Evolutionary conservation across 2,888 invertebrate species (phyloP), one percentile per base, ranked within the genome.

Genomic region (Drosophila testacea): DNA sequence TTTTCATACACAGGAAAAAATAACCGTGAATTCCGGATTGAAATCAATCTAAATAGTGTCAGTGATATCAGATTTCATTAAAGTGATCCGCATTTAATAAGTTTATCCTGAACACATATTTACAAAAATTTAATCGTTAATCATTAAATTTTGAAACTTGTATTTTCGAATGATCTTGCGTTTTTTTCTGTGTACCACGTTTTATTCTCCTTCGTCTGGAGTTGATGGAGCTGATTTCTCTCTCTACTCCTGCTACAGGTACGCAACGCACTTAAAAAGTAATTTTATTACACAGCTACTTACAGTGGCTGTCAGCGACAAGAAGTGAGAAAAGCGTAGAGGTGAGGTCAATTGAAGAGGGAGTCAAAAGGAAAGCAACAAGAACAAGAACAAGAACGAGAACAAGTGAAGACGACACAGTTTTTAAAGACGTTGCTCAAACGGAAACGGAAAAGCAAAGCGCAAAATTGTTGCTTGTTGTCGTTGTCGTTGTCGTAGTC

Each of bases 201-300:
- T 22, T 10, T 5, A 11, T 22, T 42, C 52, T 9, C 13, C 6
- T n/a, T n/a, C 38, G 13, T 48, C 48, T 50, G 36, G 38, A 38
- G 30, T 11, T 56, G 44, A 56, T 39, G 47, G 13, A 41, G 34
- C 50, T 62, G 54, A 51, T 30, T 7, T n/a, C 16, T 22, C 22
- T 27, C 36, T 27, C 39, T 13, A 1, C n/a, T 22, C 16, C 52
- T 46, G 28, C 42, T 22, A 42, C 81, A 78, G 81, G 84, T 84
- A 84, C 79, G 76, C 81, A 57, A 67, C 77, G 81, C 84, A 86
- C 82, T 89, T 89, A 87, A 85, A 85, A 87, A 87, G 89, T 86
- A 89, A 86, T 86, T 86, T 86, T 89, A 86, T 86, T 86, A 86
- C 84, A 78, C 74, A 79, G 89, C 89, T 84, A 86, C 89, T 86